Evolutionary conservation across 2,888 invertebrate species (phyloP).

Genomic region (Helleia helle): DNA sequence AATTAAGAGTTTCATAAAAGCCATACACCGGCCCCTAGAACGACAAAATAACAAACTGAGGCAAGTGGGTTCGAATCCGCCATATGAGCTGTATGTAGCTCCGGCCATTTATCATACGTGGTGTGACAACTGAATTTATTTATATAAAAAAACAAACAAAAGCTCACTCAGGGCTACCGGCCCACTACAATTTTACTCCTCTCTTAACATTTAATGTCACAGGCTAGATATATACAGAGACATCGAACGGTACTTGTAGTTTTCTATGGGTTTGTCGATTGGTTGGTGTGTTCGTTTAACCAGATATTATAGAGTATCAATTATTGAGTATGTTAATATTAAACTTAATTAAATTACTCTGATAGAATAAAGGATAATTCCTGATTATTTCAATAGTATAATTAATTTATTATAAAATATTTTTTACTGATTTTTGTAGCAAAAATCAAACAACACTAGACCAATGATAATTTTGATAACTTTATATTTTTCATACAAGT

Average conservation of each 20-base stretch:
- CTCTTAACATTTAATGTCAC: slow-evolving; percentile 28
- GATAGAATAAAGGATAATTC: too few relatives aligned
- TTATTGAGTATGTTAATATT: too few relatives aligned
- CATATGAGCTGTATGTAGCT: slow-evolving; percentile 65
- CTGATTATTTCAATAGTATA: too few relatives aligned
- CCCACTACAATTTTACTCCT: slow-evolving; percentile 36
- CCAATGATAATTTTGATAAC: too few relatives aligned
- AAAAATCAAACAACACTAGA: too few relatives aligned
- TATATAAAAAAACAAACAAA: slow-evolving; percentile 66
- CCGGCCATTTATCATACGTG: slow-evolving; percentile 59
- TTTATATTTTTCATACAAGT: too few relatives aligned
- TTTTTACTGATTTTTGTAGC: too few relatives aligned
- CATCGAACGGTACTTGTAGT: background rate
- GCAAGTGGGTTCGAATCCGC: slow-evolving; percentile 68
- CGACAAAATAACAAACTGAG: slow-evolving; percentile 27
- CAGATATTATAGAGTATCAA: too few relatives aligned
- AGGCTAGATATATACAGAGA: slow-evolving; percentile 30
- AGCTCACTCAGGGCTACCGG: slow-evolving; percentile 44
- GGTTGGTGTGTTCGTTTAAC: too few relatives aligned
- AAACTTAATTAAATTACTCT: too few relatives aligned
- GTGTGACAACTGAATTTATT: slow-evolving; percentile 73
- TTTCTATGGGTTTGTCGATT: too few relatives aligned
- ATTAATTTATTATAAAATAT: too few relatives aligned
- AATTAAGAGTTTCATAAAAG: slow-evolving; percentile 26
- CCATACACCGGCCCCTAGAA: slow-evolving; percentile 35